Evolutionary conservation across 2,797 vertebrate species (phyloP).

Genomic region (Girardinus metallicus): DNA sequence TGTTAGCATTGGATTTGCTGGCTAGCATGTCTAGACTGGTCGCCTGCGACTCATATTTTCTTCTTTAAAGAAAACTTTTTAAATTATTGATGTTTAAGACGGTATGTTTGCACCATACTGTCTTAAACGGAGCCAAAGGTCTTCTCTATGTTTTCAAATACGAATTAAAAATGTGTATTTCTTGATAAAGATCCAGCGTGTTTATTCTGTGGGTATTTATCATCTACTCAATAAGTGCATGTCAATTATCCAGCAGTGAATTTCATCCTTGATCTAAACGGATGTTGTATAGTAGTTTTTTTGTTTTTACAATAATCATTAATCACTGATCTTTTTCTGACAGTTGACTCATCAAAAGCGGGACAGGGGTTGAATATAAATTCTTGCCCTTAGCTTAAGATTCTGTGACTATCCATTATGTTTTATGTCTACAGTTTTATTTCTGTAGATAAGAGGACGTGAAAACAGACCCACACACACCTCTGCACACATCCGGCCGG

Average conservation of each 20-base stretch:
- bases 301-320: not conserved
- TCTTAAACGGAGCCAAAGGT: not conserved
- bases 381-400: not conserved
- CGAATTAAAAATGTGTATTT: not conserved
- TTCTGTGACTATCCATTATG: not conserved
- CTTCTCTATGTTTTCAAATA: not conserved
- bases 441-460: not conserved
- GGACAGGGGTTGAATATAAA: not conserved
- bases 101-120: no score
- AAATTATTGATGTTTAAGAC: no score
- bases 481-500: not conserved
- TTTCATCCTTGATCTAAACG: not conserved
- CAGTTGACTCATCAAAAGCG: not conserved
- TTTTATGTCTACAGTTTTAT: not conserved
- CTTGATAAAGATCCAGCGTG: not conserved
- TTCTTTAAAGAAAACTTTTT: no score
- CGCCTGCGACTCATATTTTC: no score
- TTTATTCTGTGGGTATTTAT: not conserved
- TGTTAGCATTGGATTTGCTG: no score
- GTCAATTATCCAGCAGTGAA: not conserved
- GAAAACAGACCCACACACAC: constrained; percentile 1
- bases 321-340: not conserved
- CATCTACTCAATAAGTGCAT: not conserved
- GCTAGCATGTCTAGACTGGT: no score
- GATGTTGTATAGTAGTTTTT: not conserved